Conservation (phyloP, 2,113 vertebrate genomes). For the Tenebrosternarchus preto region DNA sequence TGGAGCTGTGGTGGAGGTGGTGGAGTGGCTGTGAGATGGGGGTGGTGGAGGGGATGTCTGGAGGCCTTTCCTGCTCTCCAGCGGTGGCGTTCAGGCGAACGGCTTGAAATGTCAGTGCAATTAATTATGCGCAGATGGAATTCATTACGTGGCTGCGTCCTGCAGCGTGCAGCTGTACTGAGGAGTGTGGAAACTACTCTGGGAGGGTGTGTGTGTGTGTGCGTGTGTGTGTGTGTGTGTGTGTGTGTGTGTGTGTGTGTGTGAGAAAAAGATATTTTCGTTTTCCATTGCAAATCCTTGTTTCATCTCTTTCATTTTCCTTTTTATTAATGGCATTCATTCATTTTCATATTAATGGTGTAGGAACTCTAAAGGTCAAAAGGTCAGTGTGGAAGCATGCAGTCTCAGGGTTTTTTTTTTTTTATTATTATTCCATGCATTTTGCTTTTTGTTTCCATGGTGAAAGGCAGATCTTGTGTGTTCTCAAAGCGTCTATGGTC, state of each 20-base stretch:
- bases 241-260: not conserved
- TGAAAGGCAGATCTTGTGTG: no score
- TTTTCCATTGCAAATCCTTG: not conserved
- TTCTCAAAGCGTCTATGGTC: no score
- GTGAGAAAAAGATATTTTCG: not conserved
- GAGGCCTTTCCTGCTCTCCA: no score
- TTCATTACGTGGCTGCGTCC: slow-evolving; percentile 17
- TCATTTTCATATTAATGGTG: no score
- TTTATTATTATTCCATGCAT: no score
- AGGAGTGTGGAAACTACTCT: not conserved
- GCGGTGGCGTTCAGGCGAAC: no score
- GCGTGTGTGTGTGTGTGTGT: not conserved
- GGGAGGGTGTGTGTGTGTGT: no score
- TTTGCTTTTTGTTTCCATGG: no score
- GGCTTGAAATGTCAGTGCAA: slow-evolving; percentile 21
- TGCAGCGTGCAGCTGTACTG: not conserved
- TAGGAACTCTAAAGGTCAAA: not conserved
- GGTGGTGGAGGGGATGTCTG: not conserved
- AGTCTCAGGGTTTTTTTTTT: no score
- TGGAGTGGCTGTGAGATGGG: not conserved
- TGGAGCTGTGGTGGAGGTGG: not conserved
- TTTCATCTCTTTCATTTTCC: not conserved
- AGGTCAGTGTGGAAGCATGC: not conserved
- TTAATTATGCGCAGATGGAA: slow-evolving; percentile 6
- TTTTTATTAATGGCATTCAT: no score